These are phyloP conservation scores for Uropsilus gracilis DNA, from an alignment of 2,113 vertebrate genomes.

Conservation along the genomic window DNA sequence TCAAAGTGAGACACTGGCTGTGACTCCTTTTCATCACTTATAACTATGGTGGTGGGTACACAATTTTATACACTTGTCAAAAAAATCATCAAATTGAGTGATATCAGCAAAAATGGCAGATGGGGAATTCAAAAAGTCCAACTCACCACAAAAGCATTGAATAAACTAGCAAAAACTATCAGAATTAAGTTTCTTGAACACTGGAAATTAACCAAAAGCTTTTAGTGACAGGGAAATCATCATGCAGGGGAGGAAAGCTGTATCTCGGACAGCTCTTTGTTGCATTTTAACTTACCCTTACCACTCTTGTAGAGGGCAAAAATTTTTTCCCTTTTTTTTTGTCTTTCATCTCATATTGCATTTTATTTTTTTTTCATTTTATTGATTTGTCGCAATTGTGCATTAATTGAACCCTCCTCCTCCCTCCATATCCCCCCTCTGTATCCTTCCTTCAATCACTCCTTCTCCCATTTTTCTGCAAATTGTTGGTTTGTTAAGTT, in stretches of 20 bases:
- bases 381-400: too few species aligned
- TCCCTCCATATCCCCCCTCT: too few species aligned
- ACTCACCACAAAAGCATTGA: background rate
- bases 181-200: background rate
- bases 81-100: background rate
- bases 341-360: too few species aligned
- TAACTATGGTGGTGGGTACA: background rate
- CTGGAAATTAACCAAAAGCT: background rate
- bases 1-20: conserved; percentile 8
- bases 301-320: too few species aligned
- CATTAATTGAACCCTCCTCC: too few species aligned
- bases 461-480: too few species aligned
- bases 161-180: background rate
- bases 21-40: conserved; percentile 39
- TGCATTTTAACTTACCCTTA: background rate
- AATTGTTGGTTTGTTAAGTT: too few species aligned
- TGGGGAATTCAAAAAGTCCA: background rate
- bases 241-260: background rate
- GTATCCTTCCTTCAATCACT: too few species aligned
- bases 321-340: too few species aligned
- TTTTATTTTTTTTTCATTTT: too few species aligned
- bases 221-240: background rate
- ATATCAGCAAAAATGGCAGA: background rate
- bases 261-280: background rate
- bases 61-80: background rate